Evolutionary conservation across 2,888 invertebrate genomes (phyloP), one percentile per base, ranked within the genome.

Genomic region (Punctoribates punctum): DNA sequence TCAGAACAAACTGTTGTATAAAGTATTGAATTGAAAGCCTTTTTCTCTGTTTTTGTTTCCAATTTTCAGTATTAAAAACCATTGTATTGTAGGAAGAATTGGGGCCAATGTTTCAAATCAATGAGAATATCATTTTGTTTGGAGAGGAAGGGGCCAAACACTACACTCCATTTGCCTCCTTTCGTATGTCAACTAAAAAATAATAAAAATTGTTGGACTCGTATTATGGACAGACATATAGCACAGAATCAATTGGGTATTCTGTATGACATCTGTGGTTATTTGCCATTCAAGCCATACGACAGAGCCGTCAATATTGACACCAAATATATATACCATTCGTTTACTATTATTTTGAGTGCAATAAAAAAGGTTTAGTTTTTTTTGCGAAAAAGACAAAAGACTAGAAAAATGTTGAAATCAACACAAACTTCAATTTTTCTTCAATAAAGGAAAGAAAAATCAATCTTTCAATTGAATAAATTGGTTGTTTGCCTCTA

Each of bases 231-330:
- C 48, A 8, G 48, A 48, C 48, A 48, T 13, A 54, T 6, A 42
- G 42, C 8, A 42, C 54, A 23, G 3, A 60, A 60, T 15, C 9
- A 9, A 46, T 11, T 46, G 11, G 25, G 60, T 25, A 60, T 60
- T 60, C 25, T 23, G 23, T 60, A 60, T 60, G 60, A 60, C 60
- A 60, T 60, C 60, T 60, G 60, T 60, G 60, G 60, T 25, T 60
- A 60, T 60, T 60, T 60, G 60, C 60, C 23, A 60, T 60, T 60
- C 60, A 60, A 20, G 23, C 60, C 60, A 60, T 54, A 6, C 11
- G 46, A 46, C 46, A 46, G 11, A 46, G 46, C 54, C 20, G 9
- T 42, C 42, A 6, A 42, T 42, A 42, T 6, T 42, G 42, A 9
- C 8, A 6, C 42, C 6, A 9, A 42, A 6, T 42, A 42, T 42